Base-by-base conservation (phyloP, 2,888 invertebrate genomes). In the Sminthurides aquaticus region DNA sequence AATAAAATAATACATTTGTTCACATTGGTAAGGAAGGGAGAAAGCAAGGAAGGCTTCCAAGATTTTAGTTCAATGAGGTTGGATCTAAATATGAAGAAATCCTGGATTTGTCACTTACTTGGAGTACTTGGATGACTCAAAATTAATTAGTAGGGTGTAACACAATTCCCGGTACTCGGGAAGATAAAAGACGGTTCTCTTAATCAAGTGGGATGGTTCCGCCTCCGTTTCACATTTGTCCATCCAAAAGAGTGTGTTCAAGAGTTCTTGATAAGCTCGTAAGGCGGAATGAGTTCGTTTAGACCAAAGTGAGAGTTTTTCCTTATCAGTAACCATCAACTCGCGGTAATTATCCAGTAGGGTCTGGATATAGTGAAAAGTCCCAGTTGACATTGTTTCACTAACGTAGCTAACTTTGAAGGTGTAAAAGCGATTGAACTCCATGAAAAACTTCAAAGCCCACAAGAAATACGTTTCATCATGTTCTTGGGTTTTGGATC, bases 401-500 rank as follows among this genome's bases (percentile, higher is more conserved):
- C 93, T 94, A 78, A 96, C 89, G 75, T 91, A 83, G 79, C 92
- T 90, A 71, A 95, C 86, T 80, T 90, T 85, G 77, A 91, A 90
- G 76, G 89, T 86, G 78, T 90, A 87, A 75, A 87, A 83, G 72
- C 97, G 86, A 82, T 95, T 96, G 80, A 97, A 97, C 79, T 94
- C 92, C 93, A 97, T 95, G 79, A 97, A 97, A 81, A 96, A 97
- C 76, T 89, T 87, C 74, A 96, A 83, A 5, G 91, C 88, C 94
- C 95, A 96, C 69, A 97, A 81, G 79, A 95, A 94, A 79, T 94
- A 95, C 0, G 91, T 90, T 78, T 95, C 92, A 79, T 97, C 97
- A 78, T 92, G 86, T 62, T 86, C 85, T 77, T 89, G 88, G 0
- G 86, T 85, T 49, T 79, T 78, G 43, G 80, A 79, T 72, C 86